These are phyloP conservation scores for Drosophila santomea DNA, from an alignment of 1,140 invertebrate species.

Conservation along the genomic window DNA sequence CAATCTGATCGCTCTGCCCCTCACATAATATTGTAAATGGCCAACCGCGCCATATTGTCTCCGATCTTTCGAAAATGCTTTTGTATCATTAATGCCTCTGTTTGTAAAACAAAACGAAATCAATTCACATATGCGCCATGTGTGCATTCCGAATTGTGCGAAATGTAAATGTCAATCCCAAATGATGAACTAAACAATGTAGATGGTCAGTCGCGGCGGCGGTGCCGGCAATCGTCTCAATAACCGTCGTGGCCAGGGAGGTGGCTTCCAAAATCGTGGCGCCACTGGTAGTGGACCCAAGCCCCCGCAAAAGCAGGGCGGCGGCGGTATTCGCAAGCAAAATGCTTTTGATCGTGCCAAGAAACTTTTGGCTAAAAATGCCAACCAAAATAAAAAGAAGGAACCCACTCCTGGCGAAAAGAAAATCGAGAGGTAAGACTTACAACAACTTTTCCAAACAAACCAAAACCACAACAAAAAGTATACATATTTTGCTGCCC, in stretches of 20 bases:
- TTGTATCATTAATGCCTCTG: conserved; percentile 11
- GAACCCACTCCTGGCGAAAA: conserved; percentile 84
- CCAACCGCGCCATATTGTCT: conserved; percentile 33
- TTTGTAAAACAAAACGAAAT: conserved; percentile 33
- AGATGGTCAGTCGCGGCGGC: conserved; percentile 84
- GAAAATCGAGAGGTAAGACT: conserved; percentile 85
- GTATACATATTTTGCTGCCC: conserved; percentile 35
- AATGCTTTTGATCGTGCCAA: conserved; percentile 85
- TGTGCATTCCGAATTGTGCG: conserved; percentile 3
- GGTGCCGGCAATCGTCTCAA: conserved; percentile 84
- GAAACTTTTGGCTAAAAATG: conserved; percentile 85
- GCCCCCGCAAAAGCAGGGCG: conserved; percentile 81
- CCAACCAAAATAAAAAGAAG: conserved; percentile 85
- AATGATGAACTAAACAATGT: conserved; percentile 33
- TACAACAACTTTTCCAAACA: conserved; percentile 61
- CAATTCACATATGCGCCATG: conserved; percentile 19
- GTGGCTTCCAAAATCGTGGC: conserved; percentile 83
- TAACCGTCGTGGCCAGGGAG: conserved; percentile 84
- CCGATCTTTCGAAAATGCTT: conserved; percentile 22
- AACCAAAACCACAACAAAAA: conserved; percentile 46
- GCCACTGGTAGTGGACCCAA: conserved; percentile 75
- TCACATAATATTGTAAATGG: conserved; percentile 46
- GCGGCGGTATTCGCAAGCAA: conserved; percentile 85
- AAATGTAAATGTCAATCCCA: conserved; percentile 10
- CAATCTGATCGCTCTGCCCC: conserved; percentile 11